phyloP scores from a whole-genome alignment of 2,888 invertebrate genomes.

The Drosophila emarginata region DNA sequence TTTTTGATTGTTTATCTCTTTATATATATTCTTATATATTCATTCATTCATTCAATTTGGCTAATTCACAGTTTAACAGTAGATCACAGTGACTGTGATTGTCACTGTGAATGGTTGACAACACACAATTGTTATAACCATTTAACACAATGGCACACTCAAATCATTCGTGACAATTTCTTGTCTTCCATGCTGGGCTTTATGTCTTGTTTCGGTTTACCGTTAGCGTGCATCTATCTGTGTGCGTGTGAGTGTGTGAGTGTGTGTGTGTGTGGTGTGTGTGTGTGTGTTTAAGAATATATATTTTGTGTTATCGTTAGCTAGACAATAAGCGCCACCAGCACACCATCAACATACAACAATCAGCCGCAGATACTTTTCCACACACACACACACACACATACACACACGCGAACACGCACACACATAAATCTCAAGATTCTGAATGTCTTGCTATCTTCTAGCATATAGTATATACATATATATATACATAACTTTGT shows the following conservation, averaged over 20 bases:
- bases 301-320: slow-evolving; percentile 44
- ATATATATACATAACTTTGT: slow-evolving; percentile 2
- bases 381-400: slow-evolving; percentile 19
- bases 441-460: slow-evolving; percentile 4
- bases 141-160: slow-evolving; percentile 1
- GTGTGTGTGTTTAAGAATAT: slow-evolving; percentile 25
- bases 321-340: slow-evolving; percentile 17
- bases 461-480: slow-evolving; percentile 19
- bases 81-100: too few species aligned
- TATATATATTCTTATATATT: too few species aligned
- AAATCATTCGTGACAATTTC: slow-evolving; percentile 6
- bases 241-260: too few species aligned
- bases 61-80: too few species aligned
- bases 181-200: background rate
- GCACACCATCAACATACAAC: slow-evolving; percentile 36
- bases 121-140: slow-evolving; percentile 23
- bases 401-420: slow-evolving; percentile 12
- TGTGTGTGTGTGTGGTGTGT: too few species aligned
- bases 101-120: background rate
- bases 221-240: slow-evolving; percentile 9
- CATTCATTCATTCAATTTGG: too few species aligned
- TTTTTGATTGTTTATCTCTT: too few species aligned
- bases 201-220: slow-evolving; percentile 13
- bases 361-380: slow-evolving; percentile 40
- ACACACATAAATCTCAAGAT: slow-evolving; percentile 9